Percentiles rank a stretch among this genome's conserved stretches.
Conservation (phyloP, 2,888 invertebrate species). For the Galerucella nymphaeae region DNA sequence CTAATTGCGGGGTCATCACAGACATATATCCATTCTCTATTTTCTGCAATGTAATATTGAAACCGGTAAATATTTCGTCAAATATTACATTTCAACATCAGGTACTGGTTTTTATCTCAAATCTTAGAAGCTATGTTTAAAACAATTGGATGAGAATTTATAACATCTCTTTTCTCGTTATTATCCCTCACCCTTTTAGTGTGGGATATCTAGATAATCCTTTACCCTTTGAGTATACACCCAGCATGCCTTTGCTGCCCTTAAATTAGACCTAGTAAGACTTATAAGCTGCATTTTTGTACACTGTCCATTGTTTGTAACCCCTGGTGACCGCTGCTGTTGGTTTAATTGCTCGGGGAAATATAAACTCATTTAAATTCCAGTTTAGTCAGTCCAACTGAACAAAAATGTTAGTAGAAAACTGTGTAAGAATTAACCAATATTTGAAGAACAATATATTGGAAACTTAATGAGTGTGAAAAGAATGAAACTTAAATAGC, state of each 20-base stretch:
- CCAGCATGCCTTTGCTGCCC: slow-evolving; percentile 36
- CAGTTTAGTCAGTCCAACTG: slow-evolving; percentile 46
- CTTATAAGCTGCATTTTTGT: slow-evolving; percentile 56
- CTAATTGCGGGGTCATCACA: too few relatives aligned
- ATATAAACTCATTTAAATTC: slow-evolving; percentile 52
- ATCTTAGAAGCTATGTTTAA: not conserved
- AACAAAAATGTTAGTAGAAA: not conserved
- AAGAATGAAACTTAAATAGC: too few relatives aligned
- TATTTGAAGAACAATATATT: too few relatives aligned
- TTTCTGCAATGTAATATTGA: too few relatives aligned
- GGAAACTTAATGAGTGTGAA: too few relatives aligned
- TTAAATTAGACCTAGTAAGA: slow-evolving; percentile 58
- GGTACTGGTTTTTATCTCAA: not conserved
- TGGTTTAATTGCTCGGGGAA: slow-evolving; percentile 63
- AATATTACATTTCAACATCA: not conserved
- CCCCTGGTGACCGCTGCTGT: slow-evolving; percentile 59
- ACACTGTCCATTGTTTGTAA: slow-evolving; percentile 29
- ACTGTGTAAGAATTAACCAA: too few relatives aligned
- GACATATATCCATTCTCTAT: too few relatives aligned
- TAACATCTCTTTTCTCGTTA: slow-evolving; percentile 2
- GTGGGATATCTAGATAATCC: slow-evolving; percentile 22
- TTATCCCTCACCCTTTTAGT: slow-evolving; percentile 25
- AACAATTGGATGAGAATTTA: not conserved
- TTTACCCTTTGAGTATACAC: slow-evolving; percentile 13
- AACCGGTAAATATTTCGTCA: too few relatives aligned